Evolutionary conservation across 2,113 vertebrate genomes (phyloP).

Genomic region (Crotalus tigris): DNA sequence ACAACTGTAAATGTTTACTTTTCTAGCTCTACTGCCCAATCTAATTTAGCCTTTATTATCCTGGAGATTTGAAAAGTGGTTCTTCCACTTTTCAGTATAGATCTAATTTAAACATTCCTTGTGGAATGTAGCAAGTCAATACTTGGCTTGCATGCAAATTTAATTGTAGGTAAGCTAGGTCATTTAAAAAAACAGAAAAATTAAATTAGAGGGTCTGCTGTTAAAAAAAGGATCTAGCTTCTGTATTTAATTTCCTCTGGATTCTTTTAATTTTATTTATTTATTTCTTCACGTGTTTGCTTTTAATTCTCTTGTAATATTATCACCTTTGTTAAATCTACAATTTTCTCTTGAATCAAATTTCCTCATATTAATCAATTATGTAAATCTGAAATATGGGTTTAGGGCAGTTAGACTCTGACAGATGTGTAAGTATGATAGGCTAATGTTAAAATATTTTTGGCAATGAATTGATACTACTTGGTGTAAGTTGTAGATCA

Average conservation of each 20-base stretch:
- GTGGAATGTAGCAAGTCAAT: background rate
- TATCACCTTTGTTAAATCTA: background rate
- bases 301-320: background rate
- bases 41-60: background rate
- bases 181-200: background rate
- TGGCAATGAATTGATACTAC: background rate
- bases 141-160: background rate
- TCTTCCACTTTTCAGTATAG: background rate
- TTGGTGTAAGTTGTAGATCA: background rate
- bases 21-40: background rate
- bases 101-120: background rate
- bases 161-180: background rate
- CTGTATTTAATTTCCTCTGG: background rate
- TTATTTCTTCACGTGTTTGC: background rate
- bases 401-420: background rate
- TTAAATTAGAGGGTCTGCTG: background rate
- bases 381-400: background rate
- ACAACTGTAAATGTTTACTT: background rate
- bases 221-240: background rate
- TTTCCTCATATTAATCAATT: background rate
- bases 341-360: background rate
- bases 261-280: background rate
- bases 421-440: background rate
- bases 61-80: background rate
- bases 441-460: background rate